phyloP scores from a whole-genome alignment of 2,888 invertebrate genomes.

The Lasioglossum figueresi region DNA sequence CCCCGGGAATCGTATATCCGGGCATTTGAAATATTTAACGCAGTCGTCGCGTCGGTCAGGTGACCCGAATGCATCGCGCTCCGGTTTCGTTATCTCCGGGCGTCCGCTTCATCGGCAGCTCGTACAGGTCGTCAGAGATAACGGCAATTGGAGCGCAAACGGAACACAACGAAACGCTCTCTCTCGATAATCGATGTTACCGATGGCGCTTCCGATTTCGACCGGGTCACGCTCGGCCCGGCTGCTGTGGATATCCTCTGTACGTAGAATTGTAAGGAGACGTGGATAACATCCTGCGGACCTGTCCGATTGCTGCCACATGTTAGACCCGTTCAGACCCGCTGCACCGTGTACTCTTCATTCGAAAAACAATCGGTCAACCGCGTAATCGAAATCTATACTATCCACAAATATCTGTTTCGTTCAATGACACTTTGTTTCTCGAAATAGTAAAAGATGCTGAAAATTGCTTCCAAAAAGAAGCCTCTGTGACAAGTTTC shows the following conservation, averaged over 20 bases:
- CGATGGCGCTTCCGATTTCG: conserved; percentile 9
- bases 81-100: conserved; percentile 7
- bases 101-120: conserved; percentile 10
- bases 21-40: conserved; percentile 22
- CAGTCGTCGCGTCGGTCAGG: background rate
- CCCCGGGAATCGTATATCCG: background rate
- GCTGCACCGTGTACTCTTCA: background rate
- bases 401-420: background rate
- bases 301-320: background rate
- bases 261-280: background rate
- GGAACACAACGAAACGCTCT: conserved; percentile 15
- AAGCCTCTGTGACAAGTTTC: too few relatives aligned
- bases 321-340: background rate
- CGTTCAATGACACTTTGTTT: too few relatives aligned
- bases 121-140: conserved; percentile 18
- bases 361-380: background rate
- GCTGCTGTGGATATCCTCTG: background rate
- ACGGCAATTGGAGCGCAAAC: conserved; percentile 19
- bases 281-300: background rate
- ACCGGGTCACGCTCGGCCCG: conserved; percentile 1
- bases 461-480: too few relatives aligned
- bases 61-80: conserved; percentile 14
- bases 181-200: conserved; percentile 18
- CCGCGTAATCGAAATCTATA: background rate
- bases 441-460: too few relatives aligned